Conservation (phyloP, 1,140 invertebrate genomes). For the Monochamus saltuarius region DNA sequence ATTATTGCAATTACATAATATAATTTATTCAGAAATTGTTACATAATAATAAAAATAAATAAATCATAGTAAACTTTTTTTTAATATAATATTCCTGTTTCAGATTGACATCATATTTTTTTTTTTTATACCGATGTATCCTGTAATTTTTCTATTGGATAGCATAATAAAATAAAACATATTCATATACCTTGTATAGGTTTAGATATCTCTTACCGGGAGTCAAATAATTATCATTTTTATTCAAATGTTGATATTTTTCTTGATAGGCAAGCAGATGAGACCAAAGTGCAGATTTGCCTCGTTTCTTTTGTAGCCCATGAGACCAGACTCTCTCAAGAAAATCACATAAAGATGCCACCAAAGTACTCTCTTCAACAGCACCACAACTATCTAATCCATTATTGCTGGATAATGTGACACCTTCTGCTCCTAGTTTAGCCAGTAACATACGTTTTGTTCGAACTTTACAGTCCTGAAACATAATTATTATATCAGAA, state of each 20-base stretch:
- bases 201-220: conserved; percentile 66
- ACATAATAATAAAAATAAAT: too few relatives aligned
- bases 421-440: conserved; percentile 96
- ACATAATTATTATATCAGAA: conserved; percentile 19
- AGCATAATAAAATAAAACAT: too few relatives aligned
- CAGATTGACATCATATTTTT: too few relatives aligned
- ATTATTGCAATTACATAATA: too few relatives aligned
- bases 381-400: conserved; percentile 63
- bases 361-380: conserved; percentile 96
- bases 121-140: too few relatives aligned
- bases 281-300: conserved; percentile 93
- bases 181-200: too few relatives aligned
- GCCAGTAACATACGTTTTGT: conserved; percentile 97
- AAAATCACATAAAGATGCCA: conserved; percentile 95
- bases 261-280: conserved; percentile 89
- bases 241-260: conserved; percentile 76
- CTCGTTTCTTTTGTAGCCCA: conserved; percentile 92
- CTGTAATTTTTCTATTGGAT: too few relatives aligned
- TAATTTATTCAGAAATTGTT: too few relatives aligned
- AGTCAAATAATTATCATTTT: conserved; percentile 76
- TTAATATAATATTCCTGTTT: too few relatives aligned
- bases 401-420: conserved; percentile 66
- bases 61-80: too few relatives aligned
- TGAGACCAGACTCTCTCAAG: conserved; percentile 98
- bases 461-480: conserved; percentile 84